Percentiles rank a stretch among this genome's conserved stretches.
Conservation (phyloP, 2,888 invertebrate genomes). For the Epirrhoe alternata region DNA sequence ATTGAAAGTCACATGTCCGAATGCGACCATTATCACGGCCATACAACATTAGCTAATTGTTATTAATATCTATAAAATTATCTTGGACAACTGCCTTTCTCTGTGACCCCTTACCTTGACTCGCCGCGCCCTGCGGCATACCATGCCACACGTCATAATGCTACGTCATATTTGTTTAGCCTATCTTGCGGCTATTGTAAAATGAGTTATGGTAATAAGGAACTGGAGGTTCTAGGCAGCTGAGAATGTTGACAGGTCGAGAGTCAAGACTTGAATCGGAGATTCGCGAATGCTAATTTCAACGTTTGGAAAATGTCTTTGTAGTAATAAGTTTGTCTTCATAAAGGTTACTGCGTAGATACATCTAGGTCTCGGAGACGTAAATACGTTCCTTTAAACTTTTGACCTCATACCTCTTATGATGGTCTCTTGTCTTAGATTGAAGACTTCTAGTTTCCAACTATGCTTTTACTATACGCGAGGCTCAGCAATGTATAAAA, state of each 20-base stretch:
- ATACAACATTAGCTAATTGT: conserved; percentile 42
- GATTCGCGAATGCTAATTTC: conserved; percentile 1
- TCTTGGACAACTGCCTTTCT: conserved; percentile 70
- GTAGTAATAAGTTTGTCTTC: background rate
- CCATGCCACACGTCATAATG: conserved; percentile 70
- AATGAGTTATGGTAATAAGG: conserved; percentile 37
- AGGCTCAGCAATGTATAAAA: no score
- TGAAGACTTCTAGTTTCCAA: no score
- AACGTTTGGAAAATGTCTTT: background rate
- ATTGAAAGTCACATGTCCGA: conserved; percentile 25
- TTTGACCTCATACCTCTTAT: background rate
- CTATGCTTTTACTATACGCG: no score
- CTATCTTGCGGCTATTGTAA: conserved; percentile 35
- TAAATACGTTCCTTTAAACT: background rate
- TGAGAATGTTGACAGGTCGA: conserved; percentile 34
- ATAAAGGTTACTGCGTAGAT: background rate
- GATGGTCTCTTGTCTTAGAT: background rate
- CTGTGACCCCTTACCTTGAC: conserved; percentile 82
- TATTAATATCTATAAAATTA: conserved; percentile 40
- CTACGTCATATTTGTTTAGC: conserved; percentile 43
- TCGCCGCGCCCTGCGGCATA: conserved; percentile 78
- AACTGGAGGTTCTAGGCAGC: conserved; percentile 32
- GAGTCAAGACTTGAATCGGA: conserved; percentile 15
- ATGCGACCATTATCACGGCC: conserved; percentile 39
- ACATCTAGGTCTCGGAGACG: background rate